Base-by-base conservation (phyloP, 2,888 invertebrate genomes). In the Colostygia pectinataria region DNA sequence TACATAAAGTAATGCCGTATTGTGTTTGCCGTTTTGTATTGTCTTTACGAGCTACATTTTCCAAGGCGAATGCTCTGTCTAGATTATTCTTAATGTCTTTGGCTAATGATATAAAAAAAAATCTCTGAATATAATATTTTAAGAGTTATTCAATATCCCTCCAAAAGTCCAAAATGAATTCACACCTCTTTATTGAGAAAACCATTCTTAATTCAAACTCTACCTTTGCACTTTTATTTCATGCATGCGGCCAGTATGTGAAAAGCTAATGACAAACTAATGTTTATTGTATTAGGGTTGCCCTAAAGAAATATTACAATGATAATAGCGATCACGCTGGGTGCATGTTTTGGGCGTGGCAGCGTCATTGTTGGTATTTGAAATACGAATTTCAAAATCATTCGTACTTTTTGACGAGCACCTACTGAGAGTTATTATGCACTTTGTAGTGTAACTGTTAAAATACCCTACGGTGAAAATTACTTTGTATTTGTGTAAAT, bases 261-360 rank as follows among this genome's bases (percentile, higher is more conserved):
- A 79, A 65, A 66, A 68, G 77, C 74, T 90, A 90, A 89, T 90
- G 84, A 87, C 77, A 84, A 63, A 80, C 74, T 86, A 82, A 88
- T 81, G 78, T 80, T 88, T 89, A 89, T 89, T 89, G 83, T 89
- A 89, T 88, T 87, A 89, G 85, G 80, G 82, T 77, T 79, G 76
- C 80, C 80, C 80, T 80, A 85, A 59, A 76, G 76, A 77, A 82
- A 80, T 84, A 86, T 85, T 86, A 81, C 77, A 85, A 83, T 87
- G 66, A 74, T 80, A 84, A 87, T 83, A 59, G 81, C 63, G 71
- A 81, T 82, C 88, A 84, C 72, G 88, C 87, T 83, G 89, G 34
- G 89, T 61, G 69, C 83, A 79, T 90, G 89, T 89, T 89, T 88
- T 78, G 88, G 89, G 89, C 89, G 89, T 80, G 88, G 77, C 79